Conservation (phyloP, 2,113 vertebrate genomes). For the Aptenodytes forsteri region DNA sequence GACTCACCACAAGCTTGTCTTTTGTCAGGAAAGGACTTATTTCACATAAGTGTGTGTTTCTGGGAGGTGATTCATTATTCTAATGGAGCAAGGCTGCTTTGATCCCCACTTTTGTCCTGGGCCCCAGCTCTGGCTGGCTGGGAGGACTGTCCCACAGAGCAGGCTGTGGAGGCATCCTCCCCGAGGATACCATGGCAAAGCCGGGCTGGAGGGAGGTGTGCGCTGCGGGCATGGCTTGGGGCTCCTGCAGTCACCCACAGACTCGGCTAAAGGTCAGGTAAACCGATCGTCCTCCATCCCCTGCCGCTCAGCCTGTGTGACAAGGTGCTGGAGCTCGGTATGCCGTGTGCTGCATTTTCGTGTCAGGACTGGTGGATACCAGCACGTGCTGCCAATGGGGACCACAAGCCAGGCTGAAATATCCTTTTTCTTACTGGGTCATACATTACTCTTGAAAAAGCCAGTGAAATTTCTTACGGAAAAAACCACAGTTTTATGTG, state of each 20-base stretch:
- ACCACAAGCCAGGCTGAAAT: background rate
- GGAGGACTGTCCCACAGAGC: background rate
- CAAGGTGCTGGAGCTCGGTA: background rate
- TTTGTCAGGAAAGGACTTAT: background rate
- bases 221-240: accelerated
- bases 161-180: background rate
- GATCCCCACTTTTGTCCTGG: background rate
- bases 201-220: background rate
- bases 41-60: background rate
- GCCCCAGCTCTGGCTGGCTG: background rate
- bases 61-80: background rate
- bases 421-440: accelerated
- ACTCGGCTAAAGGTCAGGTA: background rate
- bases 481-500: background rate
- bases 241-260: background rate
- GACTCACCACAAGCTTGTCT: background rate
- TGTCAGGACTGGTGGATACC: background rate
- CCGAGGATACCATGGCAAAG: background rate
- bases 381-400: background rate
- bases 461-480: background rate
- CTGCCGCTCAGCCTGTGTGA: background rate
- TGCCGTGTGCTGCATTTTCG: background rate
- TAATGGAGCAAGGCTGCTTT: background rate
- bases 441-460: background rate
- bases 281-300: no score